Base-by-base conservation (phyloP, 2,113 vertebrate genomes). In the Edolisoma coerulescens region DNA sequence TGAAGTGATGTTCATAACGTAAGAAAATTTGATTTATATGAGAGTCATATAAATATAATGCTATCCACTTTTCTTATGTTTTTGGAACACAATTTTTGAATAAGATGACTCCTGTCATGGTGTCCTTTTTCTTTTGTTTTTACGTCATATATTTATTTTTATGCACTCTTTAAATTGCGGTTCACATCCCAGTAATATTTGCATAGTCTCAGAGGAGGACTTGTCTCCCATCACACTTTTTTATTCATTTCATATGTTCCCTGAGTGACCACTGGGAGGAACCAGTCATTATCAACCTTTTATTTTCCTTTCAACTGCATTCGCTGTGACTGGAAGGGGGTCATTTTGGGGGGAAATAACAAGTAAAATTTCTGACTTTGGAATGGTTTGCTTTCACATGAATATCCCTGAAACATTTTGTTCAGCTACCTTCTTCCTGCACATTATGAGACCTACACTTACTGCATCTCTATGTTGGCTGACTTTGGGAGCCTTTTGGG, bases 201-300 rank as follows among this genome's bases (percentile, higher is more conserved):
- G 18, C 26, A 13, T 39, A 52, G 7, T 47, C 16, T 88, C 47
- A 41, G 33, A n/a, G 49, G 8, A 65, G 33, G 45, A 44, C n/a
- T 83, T 83, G n/a, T 64, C 4, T 86, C 16, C 33, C 6, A 22
- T 60, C 71, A 57, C 28, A 33, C 11, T 44, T 75, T 50, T 68
- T 70, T 74, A 41, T 57, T 41, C 19, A 21, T 10, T 75, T 75
- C 5, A 3, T 42, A 6, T 67, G 2, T 95, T 94, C 76, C 32
- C 24, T 84, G 41, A 45, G 35, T 90, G 71, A 78, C 93, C 88
- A 89, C 76, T 35, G 73, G 85, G 83, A 96, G 83, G 90, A 94
- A 92, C 60, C 35, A 78, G 26, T 64, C 53, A 45, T 56, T 49
- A 30, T 60, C 74, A 78, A 26, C 13, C 4, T 89, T 91, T 88